Base-by-base conservation (phyloP, 2,888 invertebrate species). In the Resseliella maxima region DNA sequence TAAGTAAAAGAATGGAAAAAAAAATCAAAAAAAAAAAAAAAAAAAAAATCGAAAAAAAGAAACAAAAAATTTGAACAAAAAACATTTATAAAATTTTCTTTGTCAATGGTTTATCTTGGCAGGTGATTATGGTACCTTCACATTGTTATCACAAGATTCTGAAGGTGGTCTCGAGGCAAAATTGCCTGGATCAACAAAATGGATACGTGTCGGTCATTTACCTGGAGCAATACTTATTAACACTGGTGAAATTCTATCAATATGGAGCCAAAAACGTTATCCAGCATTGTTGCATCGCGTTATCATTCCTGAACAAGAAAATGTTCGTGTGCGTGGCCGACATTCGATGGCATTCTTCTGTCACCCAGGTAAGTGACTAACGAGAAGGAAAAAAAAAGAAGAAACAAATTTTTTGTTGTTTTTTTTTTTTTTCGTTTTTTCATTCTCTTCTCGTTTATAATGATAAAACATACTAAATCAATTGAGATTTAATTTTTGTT, bases 311-410 rank as follows among this genome's bases (percentile, higher is more conserved):
- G 92, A 93, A 21, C 93, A 94, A 38, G 92, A 93, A 87, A 92
- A 93, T 89, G 92, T 93, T 1, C 92, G 93, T 87, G 92, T 93
- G 0, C 92, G 93, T 87, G 93, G 94, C 2, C 94, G 95, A n/a
- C 95, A 95, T 91, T 95, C 95, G 88, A 93, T 95, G 88, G 95
- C 94, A 41, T 95, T 94, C 92, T 95, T 95, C 92, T 94, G 95
- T 88, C 95, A 95, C 91, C 95, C 96, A 1, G 95, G 95, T 91
- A 91, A 85, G 0, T 31, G 27, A n/a, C n/a, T n/a, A n/a, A n/a
- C n/a, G n/a, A n/a, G n/a, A n/a, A n/a, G n/a, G n/a, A n/a, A n/a
- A n/a, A n/a, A n/a, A 50, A 8, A 41, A 8, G 12, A 8, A 41
- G 41, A 12, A 41, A 12, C 12, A 41, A 8, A 41, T 41, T 8